phyloP scores from a whole-genome alignment of 2,113 vertebrate species.

The Pelobates fuscus region DNA sequence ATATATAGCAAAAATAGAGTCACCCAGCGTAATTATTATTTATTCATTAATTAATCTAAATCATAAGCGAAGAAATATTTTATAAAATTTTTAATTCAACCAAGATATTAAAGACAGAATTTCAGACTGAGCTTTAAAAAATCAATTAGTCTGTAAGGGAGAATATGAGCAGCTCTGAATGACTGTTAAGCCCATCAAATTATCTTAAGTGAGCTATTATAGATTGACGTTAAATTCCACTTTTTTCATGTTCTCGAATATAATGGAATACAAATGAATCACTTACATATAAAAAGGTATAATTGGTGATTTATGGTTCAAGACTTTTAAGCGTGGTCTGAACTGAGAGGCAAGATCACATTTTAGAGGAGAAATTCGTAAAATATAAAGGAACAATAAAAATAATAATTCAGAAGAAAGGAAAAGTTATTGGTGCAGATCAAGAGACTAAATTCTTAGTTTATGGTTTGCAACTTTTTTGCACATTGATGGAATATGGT shows the following conservation, averaged over 20 bases:
- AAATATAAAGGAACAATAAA: conserved; percentile 3
- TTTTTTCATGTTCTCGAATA: background rate
- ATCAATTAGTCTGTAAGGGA: conserved; percentile 16
- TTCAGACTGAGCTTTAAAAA: conserved; percentile 8
- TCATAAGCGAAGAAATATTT: no score
- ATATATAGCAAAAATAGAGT: no score
- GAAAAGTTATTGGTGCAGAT: background rate
- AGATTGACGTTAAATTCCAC: conserved; percentile 3
- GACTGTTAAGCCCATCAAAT: conserved; percentile 25
- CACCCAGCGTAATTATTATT: no score
- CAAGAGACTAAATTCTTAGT: background rate
- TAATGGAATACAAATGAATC: conserved; percentile 9
- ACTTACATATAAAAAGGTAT: conserved; percentile 19
- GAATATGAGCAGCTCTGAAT: background rate
- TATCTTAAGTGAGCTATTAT: conserved; percentile 29
- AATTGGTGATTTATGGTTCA: background rate
- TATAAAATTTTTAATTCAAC: background rate
- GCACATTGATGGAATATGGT: no score
- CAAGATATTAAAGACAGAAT: background rate
- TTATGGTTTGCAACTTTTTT: background rate
- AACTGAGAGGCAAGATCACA: no score
- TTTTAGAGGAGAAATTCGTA: background rate
- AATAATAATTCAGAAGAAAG: background rate
- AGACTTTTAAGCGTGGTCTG: background rate
- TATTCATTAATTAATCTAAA: no score